A percentile compares a stretch with the other conserved stretches of the same genome.
These are phyloP conservation scores for Perccottus glenii DNA, from an alignment of 2,113 vertebrate species.

Conservation along the genomic window DNA sequence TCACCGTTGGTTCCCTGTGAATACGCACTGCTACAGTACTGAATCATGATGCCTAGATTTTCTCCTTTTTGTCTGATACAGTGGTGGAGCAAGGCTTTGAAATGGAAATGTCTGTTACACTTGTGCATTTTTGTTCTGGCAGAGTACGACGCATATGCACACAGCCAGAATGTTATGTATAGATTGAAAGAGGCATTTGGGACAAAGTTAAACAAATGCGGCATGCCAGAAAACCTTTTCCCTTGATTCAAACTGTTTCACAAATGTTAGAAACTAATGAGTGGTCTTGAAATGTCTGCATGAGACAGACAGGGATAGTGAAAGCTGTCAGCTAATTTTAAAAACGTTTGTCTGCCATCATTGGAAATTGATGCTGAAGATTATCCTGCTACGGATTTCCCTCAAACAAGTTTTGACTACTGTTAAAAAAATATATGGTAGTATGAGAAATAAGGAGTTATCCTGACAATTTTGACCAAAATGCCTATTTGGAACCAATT, in stretches of 20 bases:
- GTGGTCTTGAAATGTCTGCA: neutral
- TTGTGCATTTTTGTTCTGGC: conserved; percentile 23
- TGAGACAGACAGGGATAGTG: neutral
- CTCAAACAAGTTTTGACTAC: too few relatives aligned
- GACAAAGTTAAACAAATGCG: conserved; percentile 45
- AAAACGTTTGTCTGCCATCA: too few relatives aligned
- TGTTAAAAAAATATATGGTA: too few relatives aligned
- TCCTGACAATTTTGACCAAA: neutral
- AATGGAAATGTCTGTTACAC: conserved; percentile 24
- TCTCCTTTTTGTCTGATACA: conserved; percentile 14
- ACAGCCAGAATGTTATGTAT: conserved; percentile 12
- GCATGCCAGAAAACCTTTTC: conserved; percentile 19
- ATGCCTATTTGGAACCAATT: neutral
- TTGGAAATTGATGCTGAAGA: too few relatives aligned
- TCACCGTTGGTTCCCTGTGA: neutral
- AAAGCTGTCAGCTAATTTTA: neutral
- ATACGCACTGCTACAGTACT: neutral
- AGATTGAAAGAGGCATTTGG: conserved; percentile 21
- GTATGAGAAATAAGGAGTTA: too few relatives aligned
- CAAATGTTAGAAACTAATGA: neutral
- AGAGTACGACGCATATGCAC: conserved; percentile 2
- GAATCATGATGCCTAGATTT: neutral
- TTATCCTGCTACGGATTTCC: too few relatives aligned
- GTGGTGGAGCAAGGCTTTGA: neutral
- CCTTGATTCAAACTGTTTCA: conserved; percentile 2